Conservation (phyloP, 2,113 vertebrate species). For the Dasypus novemcinctus region DNA sequence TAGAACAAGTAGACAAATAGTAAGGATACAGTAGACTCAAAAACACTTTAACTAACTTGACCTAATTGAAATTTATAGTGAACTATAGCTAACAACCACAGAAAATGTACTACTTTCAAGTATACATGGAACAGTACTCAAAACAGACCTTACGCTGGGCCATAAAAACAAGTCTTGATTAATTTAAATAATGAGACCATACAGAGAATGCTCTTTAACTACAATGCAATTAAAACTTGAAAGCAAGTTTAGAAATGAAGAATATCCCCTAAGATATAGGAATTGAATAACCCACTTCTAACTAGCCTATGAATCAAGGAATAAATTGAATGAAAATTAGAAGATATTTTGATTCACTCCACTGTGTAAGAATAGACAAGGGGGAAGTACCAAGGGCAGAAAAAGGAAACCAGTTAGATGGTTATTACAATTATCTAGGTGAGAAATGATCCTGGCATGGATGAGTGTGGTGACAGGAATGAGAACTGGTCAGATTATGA, state of each 20-base stretch:
- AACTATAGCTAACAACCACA: background rate
- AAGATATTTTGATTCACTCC: background rate
- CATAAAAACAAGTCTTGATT: constrained; percentile 3
- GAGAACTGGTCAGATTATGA: background rate
- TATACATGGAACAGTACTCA: background rate
- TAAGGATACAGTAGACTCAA: background rate
- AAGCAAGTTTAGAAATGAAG: background rate
- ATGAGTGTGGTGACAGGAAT: background rate
- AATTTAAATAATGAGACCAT: background rate
- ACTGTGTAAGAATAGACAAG: background rate
- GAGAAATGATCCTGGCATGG: background rate
- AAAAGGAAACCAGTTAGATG: background rate
- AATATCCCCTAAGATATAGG: background rate
- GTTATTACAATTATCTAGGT: background rate
- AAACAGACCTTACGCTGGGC: background rate
- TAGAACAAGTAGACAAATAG: background rate
- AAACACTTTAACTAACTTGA: background rate
- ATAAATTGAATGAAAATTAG: background rate
- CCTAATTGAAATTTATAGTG: background rate
- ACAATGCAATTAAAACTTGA: background rate
- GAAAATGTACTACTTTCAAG: background rate
- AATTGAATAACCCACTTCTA: background rate
- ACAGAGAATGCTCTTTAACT: background rate
- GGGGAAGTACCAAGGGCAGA: background rate
- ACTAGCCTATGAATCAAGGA: background rate